Conservation (phyloP, 1,140 invertebrate genomes). For the Eurosta solidaginis region DNA sequence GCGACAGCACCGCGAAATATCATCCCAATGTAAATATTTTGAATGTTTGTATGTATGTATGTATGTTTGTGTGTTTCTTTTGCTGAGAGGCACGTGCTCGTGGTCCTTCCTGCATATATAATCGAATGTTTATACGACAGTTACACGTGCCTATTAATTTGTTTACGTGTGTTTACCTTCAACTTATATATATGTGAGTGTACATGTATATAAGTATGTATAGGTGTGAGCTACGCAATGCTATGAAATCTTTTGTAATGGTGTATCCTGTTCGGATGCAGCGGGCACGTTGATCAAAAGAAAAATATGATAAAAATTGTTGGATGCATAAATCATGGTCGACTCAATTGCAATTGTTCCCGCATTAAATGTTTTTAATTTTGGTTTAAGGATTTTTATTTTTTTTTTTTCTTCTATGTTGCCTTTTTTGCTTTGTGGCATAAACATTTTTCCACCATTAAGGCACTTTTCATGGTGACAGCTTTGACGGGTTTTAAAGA, state of each 20-base stretch:
- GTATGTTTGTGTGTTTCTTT: too few species aligned
- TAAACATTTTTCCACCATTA: background rate
- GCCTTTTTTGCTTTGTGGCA: background rate
- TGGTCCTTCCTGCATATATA: too few species aligned
- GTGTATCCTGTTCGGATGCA: conserved; percentile 4
- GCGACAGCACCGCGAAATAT: background rate
- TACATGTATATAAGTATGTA: too few species aligned
- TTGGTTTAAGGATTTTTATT: background rate
- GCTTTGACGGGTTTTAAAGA: too few species aligned
- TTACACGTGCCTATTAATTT: too few species aligned
- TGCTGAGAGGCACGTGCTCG: too few species aligned
- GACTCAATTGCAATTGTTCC: conserved; percentile 16
- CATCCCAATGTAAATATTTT: background rate
- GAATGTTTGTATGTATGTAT: background rate
- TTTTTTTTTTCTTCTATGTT: background rate
- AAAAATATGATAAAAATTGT: background rate
- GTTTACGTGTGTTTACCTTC: too few species aligned
- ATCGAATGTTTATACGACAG: too few species aligned
- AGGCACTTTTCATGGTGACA: background rate
- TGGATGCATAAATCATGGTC: conserved; percentile 19
- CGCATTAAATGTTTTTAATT: background rate
- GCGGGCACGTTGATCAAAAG: background rate
- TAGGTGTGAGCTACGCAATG: too few species aligned
- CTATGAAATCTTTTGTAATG: too few species aligned
- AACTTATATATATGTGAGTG: too few species aligned